Evolutionary conservation across 2,113 vertebrate genomes (phyloP), one percentile per base, ranked within the genome.

Genomic region (Erpornis zantholeuca): DNA sequence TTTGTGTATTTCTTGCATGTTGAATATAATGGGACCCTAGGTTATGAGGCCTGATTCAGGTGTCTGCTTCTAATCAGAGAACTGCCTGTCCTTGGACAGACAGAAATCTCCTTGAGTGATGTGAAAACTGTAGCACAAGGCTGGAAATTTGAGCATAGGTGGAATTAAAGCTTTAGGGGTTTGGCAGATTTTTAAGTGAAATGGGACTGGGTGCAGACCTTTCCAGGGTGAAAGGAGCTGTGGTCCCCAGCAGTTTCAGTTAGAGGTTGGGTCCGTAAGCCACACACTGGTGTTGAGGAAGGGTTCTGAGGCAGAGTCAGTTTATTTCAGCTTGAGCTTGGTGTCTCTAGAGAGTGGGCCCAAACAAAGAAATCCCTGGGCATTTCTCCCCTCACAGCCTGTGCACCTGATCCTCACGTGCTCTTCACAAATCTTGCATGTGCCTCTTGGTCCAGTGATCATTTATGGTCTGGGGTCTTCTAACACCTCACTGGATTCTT

Each of bases 161-260:
- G 68, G 31, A 65, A 69, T 33, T 49, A 44, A 69, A 90, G 13
- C 3, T 73, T 63, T 7, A 23, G 14, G 9, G 1, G 6, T 59
- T 75, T 59, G 28, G 33, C 38, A 82, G 69, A 63, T 82, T 71
- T 71, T 36, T 11, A 59, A 63, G 28, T 87, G 42, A 40, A 38
- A 40, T 0, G 0, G 17, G 6, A 5, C 38, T 45, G 35, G 20
- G 24, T 80, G 29, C n/a, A 33, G 35, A 15, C n/a, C 56, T 57
- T 83, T 42, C 36, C 45, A 31, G 16, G 8, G 24, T 66, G 42
- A 38, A 73, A 87, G 50, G 60, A 82, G 35, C 19, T 54, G 0
- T 40, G 9, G 9, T 42, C 80, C 81, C 35, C 17, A 29, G 61
- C 20, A 63, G 66, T 40, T 87, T 50, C 54, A 50, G 40, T 1